Conservation (phyloP, 2,113 vertebrate genomes). For the Zonotrichia leucophrys region DNA sequence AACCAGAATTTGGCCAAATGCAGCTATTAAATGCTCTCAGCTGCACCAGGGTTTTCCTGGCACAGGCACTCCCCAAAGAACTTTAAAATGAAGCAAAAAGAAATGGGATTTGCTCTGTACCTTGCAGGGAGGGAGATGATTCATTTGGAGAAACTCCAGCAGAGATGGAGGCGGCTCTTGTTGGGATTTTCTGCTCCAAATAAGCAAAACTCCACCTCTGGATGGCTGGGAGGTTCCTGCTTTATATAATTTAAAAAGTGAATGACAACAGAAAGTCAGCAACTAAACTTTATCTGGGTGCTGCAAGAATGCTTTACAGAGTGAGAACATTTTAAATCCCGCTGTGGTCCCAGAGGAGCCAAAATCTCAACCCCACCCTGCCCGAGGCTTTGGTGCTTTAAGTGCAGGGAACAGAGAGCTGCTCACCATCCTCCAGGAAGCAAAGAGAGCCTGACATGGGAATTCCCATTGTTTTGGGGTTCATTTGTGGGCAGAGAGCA, state of each 20-base stretch:
- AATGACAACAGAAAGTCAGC: background rate
- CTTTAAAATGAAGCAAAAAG: constrained; percentile 24
- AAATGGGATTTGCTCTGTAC: constrained; percentile 22
- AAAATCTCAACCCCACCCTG: background rate
- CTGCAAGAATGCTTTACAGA: background rate
- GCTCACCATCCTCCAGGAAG: background rate
- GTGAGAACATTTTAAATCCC: background rate
- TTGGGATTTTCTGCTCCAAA: constrained; percentile 2
- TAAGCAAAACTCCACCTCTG: constrained; percentile 17
- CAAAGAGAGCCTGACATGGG: background rate
- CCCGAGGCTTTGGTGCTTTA: background rate
- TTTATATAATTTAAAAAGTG: too few relatives aligned
- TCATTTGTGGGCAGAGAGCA: background rate
- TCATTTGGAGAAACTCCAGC: background rate
- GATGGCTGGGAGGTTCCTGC: background rate
- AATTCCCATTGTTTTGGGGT: background rate
- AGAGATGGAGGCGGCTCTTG: background rate
- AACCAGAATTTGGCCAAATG: background rate
- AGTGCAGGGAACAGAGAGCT: background rate
- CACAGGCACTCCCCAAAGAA: background rate
- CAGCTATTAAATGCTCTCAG: background rate
- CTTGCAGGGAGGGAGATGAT: background rate
- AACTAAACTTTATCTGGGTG: background rate
- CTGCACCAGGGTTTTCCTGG: background rate
- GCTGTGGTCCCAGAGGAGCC: background rate